Conservation (phyloP, 2,797 vertebrate species). For the Chelonia mydas region DNA sequence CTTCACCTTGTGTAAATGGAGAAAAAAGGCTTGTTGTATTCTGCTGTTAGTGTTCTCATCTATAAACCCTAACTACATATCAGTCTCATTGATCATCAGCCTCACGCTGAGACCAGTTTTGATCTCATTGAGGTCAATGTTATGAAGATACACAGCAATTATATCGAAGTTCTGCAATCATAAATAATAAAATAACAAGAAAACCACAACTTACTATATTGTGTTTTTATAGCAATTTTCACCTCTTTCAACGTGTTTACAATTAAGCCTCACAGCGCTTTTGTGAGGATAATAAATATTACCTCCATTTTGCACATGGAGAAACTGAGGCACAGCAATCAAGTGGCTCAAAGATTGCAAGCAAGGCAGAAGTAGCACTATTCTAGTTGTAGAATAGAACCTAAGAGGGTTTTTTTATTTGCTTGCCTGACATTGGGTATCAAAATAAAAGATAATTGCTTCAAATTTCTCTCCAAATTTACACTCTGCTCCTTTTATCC, state of each 20-base stretch:
- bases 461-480: conserved; percentile 15
- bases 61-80: fast-evolving
- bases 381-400: not conserved
- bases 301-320: not conserved
- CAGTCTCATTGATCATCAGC: not conserved
- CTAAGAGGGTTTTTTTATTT: not conserved
- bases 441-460: not conserved
- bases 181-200: not conserved
- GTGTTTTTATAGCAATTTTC: not conserved
- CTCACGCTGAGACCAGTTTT: fast-evolving
- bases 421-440: not conserved
- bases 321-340: not conserved
- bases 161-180: fast-evolving
- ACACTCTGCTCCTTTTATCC: not conserved
- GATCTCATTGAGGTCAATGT: fast-evolving
- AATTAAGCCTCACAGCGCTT: conserved; percentile 46
- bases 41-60: not conserved
- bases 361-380: too few species aligned
- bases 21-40: not conserved
- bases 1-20: fast-evolving
- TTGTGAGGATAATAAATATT: conserved; percentile 16
- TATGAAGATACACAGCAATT: fast-evolving
- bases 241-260: conserved; percentile 49
- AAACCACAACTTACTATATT: not conserved
- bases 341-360: not conserved